phyloP scores from a whole-genome alignment of 2,888 invertebrate genomes.

The Watsonalla binaria region DNA sequence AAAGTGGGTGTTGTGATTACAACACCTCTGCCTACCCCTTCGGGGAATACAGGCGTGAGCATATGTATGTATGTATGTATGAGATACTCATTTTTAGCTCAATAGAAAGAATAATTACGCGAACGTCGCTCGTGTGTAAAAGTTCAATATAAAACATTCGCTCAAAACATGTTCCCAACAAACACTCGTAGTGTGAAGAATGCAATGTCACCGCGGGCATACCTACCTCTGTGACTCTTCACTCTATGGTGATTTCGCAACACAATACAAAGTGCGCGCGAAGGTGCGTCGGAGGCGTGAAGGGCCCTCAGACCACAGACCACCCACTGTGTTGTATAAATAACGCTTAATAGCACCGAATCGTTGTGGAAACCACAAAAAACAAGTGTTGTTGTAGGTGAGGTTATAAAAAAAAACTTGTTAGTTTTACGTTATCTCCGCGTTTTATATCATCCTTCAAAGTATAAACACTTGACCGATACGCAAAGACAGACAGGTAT shows the following conservation, averaged over 20 bases:
- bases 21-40: too few relatives aligned
- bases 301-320: conserved; percentile 39
- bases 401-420: conserved; percentile 19
- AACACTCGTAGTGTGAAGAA: conserved; percentile 4
- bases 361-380: conserved; percentile 38
- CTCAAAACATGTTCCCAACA: not conserved
- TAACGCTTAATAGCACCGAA: conserved; percentile 38
- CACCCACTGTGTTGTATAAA: conserved; percentile 45
- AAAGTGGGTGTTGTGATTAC: too few relatives aligned
- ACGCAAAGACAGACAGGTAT: conserved; percentile 5
- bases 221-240: not conserved
- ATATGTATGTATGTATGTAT: too few relatives aligned
- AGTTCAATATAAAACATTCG: not conserved
- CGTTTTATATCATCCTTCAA: not conserved
- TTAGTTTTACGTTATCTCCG: conserved; percentile 14
- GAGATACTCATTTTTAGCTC: too few relatives aligned
- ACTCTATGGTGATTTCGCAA: conserved; percentile 1
- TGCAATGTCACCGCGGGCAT: conserved; percentile 4
- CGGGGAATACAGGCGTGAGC: too few relatives aligned
- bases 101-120: too few relatives aligned
- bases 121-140: too few relatives aligned
- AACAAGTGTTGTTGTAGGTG: conserved; percentile 12
- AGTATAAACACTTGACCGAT: not conserved
- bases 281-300: conserved; percentile 25
- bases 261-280: conserved; percentile 11